These are phyloP conservation scores for Cichlasoma orientale DNA, from an alignment of 2,797 vertebrate species.

Conservation along the genomic window DNA sequence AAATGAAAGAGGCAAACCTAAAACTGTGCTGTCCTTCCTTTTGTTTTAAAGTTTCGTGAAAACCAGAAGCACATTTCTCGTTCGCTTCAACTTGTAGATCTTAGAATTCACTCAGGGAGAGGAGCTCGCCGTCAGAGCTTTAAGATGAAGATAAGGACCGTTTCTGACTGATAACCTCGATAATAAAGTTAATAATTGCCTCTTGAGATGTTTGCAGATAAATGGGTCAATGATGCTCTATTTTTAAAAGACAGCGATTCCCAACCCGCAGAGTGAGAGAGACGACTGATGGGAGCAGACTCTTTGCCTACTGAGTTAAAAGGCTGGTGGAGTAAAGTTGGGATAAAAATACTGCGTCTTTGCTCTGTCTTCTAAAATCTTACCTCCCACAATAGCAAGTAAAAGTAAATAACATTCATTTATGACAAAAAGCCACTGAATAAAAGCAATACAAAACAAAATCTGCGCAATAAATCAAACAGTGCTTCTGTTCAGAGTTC, in stretches of 20 bases:
- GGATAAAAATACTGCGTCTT: conserved; percentile 4
- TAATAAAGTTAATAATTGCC: conserved; percentile 45
- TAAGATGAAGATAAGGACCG: not conserved
- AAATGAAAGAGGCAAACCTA: conserved; percentile 12
- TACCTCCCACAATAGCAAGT: not conserved
- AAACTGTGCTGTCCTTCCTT: not conserved
- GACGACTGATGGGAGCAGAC: conserved; percentile 28
- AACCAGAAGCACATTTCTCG: not conserved
- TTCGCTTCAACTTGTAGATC: conserved; percentile 15
- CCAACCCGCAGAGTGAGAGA: conserved; percentile 27
- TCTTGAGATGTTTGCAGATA: conserved; percentile 46
- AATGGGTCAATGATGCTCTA: conserved; percentile 63
- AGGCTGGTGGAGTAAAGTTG: conserved; percentile 9
- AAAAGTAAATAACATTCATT: not conserved
- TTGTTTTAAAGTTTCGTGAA: conserved; percentile 4
- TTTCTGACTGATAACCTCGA: conserved; percentile 52
- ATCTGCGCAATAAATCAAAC: not conserved
- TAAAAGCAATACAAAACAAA: not conserved
- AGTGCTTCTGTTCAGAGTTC: not conserved
- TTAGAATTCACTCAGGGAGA: not conserved
- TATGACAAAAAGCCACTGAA: not conserved
- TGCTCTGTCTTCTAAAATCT: not conserved
- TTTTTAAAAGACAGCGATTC: conserved; percentile 56
- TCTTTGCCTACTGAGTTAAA: conserved; percentile 8
- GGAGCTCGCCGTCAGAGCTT: conserved; percentile 8